Base-by-base conservation (phyloP, 30 jellyfish, hydroid and myxozoan species). In the Cassiopea xamachana region DNA sequence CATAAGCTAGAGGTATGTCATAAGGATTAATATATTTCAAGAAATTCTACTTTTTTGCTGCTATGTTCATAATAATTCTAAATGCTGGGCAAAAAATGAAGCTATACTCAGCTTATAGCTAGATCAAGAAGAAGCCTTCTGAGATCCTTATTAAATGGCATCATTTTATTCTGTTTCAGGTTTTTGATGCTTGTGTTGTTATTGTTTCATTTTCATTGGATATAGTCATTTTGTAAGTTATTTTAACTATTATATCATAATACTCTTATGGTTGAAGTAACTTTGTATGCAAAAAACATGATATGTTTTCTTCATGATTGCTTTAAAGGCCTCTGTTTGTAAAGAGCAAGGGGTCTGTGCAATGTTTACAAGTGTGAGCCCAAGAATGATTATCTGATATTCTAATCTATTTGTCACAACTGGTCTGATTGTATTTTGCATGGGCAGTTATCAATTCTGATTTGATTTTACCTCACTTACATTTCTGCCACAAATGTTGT, bases 161-260 rank as follows among this genome's bases (percentile, higher is more conserved):
- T 7, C 69, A 59, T 64, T 68, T 71, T 64, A 68, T 60, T 55
- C 64, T 3, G 12, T 55, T 55, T 55, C 81, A 95, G 99, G 92
- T 95, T 12, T 95, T 95, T 95, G 99, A 95, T 87, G 99, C 98
- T 1, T 59, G 86, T 67, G 86, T 95, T 71, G 98, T 95, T 50
- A 84, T 94, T 16, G 75, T 92, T 27, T 95, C 99, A 13, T 95
- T 95, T 81, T 85, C 90, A 48, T 69, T 95, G 82, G 99, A 95
- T 73, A 77, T 95, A 12, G 87, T 91, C 49, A 81, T 95, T 80
- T 59, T 97, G 99, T 95, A 71, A 81, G 98, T 83, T 43, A 19
- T 16, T 71, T 71, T 71, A 1, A 71, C 6, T 14, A 64, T 18
- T 44, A 16, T 43, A 27, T 47, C 17, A 6, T 19, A 67, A 67